Percentiles rank a stretch among this genome's conserved stretches.
phyloP scores from a whole-genome alignment of 2,888 invertebrate genomes.

The Coremacera marginata region DNA sequence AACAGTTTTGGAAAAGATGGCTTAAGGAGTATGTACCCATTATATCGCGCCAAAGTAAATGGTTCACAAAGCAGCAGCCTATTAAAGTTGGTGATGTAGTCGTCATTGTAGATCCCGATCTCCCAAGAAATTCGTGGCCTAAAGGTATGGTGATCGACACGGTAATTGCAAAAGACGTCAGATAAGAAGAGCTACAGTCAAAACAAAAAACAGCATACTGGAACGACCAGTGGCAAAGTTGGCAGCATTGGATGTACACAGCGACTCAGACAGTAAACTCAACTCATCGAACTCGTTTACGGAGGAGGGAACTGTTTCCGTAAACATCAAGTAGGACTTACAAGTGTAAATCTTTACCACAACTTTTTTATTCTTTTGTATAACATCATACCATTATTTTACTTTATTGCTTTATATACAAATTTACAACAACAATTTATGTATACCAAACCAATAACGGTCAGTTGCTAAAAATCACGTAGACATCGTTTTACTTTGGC shows the following conservation, averaged over 20 bases:
- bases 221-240: slow-evolving; percentile 34
- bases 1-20: slow-evolving; percentile 41
- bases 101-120: slow-evolving; percentile 37
- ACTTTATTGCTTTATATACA: too few relatives aligned
- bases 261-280: background rate
- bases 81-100: slow-evolving; percentile 38
- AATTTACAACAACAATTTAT: too few relatives aligned
- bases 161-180: slow-evolving; percentile 37
- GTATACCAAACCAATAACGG: too few relatives aligned
- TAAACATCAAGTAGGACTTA: background rate
- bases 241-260: slow-evolving; percentile 38
- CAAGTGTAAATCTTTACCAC: background rate
- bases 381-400: too few relatives aligned
- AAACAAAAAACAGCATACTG: slow-evolving; percentile 24
- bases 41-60: slow-evolving; percentile 37
- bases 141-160: slow-evolving; percentile 37
- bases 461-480: too few relatives aligned
- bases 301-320: slow-evolving; percentile 1
- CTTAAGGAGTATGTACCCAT: slow-evolving; percentile 36
- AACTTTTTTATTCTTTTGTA: too few relatives aligned
- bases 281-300: background rate
- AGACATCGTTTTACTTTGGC: too few relatives aligned
- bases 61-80: slow-evolving; percentile 33
- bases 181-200: slow-evolving; percentile 37
- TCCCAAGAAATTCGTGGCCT: slow-evolving; percentile 40